Evolutionary conservation across 2,888 invertebrate species (phyloP).

Genomic region (Megastigmus dorsalis): DNA sequence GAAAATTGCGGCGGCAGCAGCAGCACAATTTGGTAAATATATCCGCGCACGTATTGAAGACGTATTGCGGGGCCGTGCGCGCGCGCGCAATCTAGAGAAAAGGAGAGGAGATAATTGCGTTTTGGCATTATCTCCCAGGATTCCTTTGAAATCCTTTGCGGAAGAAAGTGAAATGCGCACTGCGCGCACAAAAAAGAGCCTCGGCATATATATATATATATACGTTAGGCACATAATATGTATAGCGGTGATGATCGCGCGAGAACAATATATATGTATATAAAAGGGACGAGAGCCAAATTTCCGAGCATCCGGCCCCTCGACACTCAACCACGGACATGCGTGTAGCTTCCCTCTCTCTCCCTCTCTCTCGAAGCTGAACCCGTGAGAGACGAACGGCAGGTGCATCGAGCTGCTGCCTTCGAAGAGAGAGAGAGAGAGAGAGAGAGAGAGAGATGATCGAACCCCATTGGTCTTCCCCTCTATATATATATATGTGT

Average conservation of each 20-base stretch:
- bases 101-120: slow-evolving; percentile 31
- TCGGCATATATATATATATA: no score
- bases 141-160: slow-evolving; percentile 35
- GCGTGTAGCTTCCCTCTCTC: no score
- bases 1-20: neutral
- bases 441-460: no score
- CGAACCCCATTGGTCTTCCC: neutral
- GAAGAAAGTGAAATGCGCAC: no score
- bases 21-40: slow-evolving; percentile 7
- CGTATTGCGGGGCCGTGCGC: neutral
- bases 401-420: slow-evolving; percentile 58
- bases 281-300: slow-evolving; percentile 28
- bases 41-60: neutral
- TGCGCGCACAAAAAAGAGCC: no score
- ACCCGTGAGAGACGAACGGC: slow-evolving; percentile 53
- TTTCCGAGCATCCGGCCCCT: slow-evolving; percentile 45
- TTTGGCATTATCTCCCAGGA: slow-evolving; percentile 31
- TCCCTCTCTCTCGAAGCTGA: neutral
- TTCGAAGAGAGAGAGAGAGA: neutral
- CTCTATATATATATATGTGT: no score
- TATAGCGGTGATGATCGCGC: slow-evolving; percentile 3
- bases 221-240: no score
- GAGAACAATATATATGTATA: slow-evolving; percentile 12
- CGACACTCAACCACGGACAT: no score
- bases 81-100: neutral